These are phyloP conservation scores for Aspidoscelis tigris DNA, from an alignment of 2,113 vertebrate species.

Conservation along the genomic window DNA sequence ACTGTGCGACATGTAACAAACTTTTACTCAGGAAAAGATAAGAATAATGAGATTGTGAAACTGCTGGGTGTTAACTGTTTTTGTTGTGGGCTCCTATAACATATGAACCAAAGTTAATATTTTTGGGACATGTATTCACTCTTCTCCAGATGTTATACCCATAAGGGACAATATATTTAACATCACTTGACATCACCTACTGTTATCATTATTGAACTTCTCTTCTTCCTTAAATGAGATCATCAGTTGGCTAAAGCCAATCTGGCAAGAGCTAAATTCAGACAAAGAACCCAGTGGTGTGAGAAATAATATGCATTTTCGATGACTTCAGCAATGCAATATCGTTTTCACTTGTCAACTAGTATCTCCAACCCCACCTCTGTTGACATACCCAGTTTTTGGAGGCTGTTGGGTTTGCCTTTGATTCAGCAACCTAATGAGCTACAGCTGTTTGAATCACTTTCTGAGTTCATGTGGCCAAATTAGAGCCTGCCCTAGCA, in stretches of 20 bases:
- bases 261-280: conserved; percentile 8
- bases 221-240: conserved; percentile 29
- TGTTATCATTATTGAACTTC: conserved; percentile 29
- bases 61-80: neutral
- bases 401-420: neutral
- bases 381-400: neutral
- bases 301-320: conserved; percentile 1
- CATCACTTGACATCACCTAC: conserved; percentile 4
- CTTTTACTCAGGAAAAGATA: neutral
- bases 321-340: neutral
- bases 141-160: neutral
- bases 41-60: neutral
- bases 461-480: neutral
- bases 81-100: neutral
- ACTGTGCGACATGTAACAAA: neutral
- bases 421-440: conserved; percentile 11
- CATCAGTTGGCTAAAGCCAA: conserved; percentile 11
- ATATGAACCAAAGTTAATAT: neutral
- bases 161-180: conserved; percentile 1
- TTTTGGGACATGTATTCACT: neutral
- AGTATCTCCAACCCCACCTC: neutral
- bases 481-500: conserved; percentile 7
- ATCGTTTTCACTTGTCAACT: conserved; percentile 16
- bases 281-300: neutral
- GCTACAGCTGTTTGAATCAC: conserved; percentile 22